Percentiles rank a stretch among this genome's conserved stretches.
These are phyloP conservation scores for Apogon talboti DNA, from an alignment of 2,797 vertebrate species.

Conservation along the genomic window DNA sequence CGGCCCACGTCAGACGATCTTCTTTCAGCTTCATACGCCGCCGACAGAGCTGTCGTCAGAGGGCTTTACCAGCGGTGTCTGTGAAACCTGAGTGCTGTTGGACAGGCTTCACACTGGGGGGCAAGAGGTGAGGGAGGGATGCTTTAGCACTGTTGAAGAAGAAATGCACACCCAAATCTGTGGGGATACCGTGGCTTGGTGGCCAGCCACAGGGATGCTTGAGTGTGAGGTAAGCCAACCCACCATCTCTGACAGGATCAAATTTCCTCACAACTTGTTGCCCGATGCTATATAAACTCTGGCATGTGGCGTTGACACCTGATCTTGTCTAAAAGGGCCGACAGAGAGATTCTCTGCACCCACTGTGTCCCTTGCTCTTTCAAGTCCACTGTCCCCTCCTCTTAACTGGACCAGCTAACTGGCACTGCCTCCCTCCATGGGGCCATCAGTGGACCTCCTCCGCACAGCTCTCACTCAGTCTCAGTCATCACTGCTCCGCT, in stretches of 20 bases:
- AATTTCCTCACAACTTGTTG: constrained; percentile 88
- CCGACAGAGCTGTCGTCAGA: constrained; percentile 83
- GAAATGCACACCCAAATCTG: constrained; percentile 70
- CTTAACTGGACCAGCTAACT: constrained; percentile 43
- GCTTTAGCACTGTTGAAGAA: constrained; percentile 65
- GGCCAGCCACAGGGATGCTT: constrained; percentile 64
- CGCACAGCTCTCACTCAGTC: constrained; percentile 56
- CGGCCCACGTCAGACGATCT: constrained; percentile 76
- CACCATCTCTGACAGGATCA: constrained; percentile 71
- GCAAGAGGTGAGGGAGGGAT: constrained; percentile 64
- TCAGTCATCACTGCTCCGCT: constrained; percentile 77
- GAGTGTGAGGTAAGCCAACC: constrained; percentile 75
- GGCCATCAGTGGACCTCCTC: constrained; percentile 51
- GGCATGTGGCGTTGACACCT: constrained; percentile 85
- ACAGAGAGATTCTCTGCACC: constrained; percentile 74
- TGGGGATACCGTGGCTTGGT: constrained; percentile 66
- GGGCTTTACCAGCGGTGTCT: constrained; percentile 79
- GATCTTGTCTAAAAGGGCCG: constrained; percentile 84
- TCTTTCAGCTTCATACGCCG: constrained; percentile 79
- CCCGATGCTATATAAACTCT: constrained; percentile 89
- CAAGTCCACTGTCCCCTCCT: constrained; percentile 61
- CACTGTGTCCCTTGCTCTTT: constrained; percentile 71
- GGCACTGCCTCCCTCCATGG: constrained; percentile 54
- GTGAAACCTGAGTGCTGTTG: constrained; percentile 83
- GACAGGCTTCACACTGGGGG: constrained; percentile 71